phyloP scores from a whole-genome alignment of 37 sponge, comb jelly and placozoan genomes.

The Diacarnus erythraeanus region DNA sequence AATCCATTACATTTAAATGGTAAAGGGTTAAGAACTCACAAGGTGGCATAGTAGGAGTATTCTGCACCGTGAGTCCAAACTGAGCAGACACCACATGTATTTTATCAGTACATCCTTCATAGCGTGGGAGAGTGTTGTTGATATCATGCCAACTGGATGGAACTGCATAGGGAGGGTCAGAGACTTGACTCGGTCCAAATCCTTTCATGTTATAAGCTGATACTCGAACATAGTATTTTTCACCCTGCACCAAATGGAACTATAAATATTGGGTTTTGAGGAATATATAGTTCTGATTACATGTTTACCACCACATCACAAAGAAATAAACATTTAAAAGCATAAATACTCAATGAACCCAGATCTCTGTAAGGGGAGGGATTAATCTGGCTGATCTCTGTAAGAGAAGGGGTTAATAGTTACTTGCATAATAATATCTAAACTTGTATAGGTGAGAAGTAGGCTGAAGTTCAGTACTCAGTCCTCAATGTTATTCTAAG shows the following conservation, averaged over 20 bases:
- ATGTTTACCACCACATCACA: not conserved
- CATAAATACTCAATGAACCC: not conserved
- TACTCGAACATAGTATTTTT: conserved; percentile 79
- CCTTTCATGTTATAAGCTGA: conserved; percentile 90
- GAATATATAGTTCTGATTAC: not conserved
- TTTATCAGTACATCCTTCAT: conserved; percentile 56
- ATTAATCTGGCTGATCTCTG: too few species aligned
- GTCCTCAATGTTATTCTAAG: too few species aligned
- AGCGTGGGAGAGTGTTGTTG: conserved; percentile 48
- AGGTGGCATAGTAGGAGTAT: not conserved
- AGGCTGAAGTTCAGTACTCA: too few species aligned
- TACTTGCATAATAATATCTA: too few species aligned
- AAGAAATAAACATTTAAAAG: not conserved
- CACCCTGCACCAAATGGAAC: conserved; percentile 40
- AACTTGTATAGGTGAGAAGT: too few species aligned
- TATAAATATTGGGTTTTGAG: not conserved
- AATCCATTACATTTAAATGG: too few species aligned
- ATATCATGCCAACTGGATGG: conserved; percentile 87
- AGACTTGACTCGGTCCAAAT: conserved; percentile 56
- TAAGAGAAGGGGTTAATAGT: too few species aligned
- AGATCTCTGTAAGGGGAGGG: too few species aligned
- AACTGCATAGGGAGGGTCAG: conserved; percentile 57
- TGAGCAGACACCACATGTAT: conserved; percentile 53
- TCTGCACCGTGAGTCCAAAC: conserved; percentile 19
- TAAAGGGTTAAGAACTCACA: conserved; percentile 13